These are phyloP conservation scores for Trachelus stipa DNA, from an alignment of 2,888 invertebrate species.

Conservation along the genomic window DNA sequence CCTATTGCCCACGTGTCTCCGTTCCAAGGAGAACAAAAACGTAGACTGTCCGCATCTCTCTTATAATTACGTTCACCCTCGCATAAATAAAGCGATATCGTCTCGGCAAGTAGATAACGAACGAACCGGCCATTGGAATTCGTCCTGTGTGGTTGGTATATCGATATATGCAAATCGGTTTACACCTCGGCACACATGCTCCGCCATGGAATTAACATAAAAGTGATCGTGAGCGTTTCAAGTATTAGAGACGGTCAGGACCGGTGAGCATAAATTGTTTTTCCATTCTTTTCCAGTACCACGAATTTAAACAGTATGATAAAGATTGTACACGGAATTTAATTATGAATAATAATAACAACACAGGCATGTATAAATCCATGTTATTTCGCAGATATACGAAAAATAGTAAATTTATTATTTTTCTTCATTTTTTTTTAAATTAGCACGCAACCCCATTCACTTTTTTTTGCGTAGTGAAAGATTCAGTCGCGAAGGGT, in stretches of 20 bases:
- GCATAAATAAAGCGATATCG: constrained; percentile 48
- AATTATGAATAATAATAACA: too few species aligned
- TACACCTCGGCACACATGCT: constrained; percentile 5
- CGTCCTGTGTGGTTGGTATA: constrained; percentile 31
- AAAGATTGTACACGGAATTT: not conserved
- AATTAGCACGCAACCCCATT: not conserved
- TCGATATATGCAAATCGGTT: not conserved
- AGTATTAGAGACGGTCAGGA: not conserved
- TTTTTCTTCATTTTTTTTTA: not conserved
- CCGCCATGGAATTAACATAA: constrained; percentile 7
- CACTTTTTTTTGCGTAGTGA: not conserved
- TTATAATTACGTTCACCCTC: constrained; percentile 52
- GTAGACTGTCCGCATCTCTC: constrained; percentile 35
- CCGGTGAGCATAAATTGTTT: not conserved
- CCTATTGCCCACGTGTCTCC: constrained; percentile 23
- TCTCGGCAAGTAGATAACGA: constrained; percentile 29
- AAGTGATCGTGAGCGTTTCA: not conserved
- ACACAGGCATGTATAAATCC: too few species aligned
- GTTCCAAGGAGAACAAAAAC: constrained; percentile 20
- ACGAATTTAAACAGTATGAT: constrained; percentile 7
- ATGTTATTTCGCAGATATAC: too few species aligned
- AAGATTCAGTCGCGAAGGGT: not conserved
- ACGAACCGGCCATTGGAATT: constrained; percentile 32
- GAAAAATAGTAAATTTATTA: not conserved
- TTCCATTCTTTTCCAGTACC: not conserved